Percentiles rank a stretch among this genome's conserved stretches.
Evolutionary conservation across 2,797 vertebrate species (phyloP).

Genomic region (Salmo trutta): DNA sequence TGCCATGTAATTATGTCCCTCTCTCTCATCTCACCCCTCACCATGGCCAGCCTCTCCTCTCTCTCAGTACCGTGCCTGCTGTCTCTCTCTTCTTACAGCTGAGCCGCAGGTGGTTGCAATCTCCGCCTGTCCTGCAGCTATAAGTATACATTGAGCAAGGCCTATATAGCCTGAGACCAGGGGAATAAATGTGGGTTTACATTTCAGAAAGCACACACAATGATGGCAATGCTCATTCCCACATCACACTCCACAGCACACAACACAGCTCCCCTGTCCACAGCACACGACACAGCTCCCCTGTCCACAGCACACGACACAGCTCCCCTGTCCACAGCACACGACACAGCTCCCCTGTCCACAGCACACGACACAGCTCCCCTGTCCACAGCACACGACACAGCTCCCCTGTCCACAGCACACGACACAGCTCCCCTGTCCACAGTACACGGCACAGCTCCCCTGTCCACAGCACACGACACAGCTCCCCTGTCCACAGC

Average conservation of each 20-base stretch:
- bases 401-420: too few relatives aligned
- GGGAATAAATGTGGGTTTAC: conserved; percentile 61
- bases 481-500: too few relatives aligned
- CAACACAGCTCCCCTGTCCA: conserved; percentile 2
- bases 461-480: too few relatives aligned
- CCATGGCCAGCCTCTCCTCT: conserved; percentile 32
- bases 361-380: too few relatives aligned
- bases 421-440: too few relatives aligned
- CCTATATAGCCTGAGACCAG: conserved; percentile 29
- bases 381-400: too few relatives aligned
- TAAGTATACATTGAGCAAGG: conserved; percentile 43
- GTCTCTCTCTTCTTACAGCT: conserved; percentile 44
- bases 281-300: too few relatives aligned
- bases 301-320: neutral
- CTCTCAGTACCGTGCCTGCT: neutral
- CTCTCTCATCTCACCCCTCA: conserved; percentile 62
- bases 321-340: too few relatives aligned
- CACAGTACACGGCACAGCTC: too few relatives aligned
- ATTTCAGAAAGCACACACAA: conserved; percentile 45
- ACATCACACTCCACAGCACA: conserved; percentile 46
- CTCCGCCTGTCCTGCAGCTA: conserved; percentile 55
- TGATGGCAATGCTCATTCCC: conserved; percentile 12
- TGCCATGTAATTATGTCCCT: conserved; percentile 68
- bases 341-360: too few relatives aligned
- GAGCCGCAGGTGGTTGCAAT: conserved; percentile 71